Evolutionary conservation across 2,113 vertebrate genomes (phyloP).

Genomic region (Corynorhinus townsendii): DNA sequence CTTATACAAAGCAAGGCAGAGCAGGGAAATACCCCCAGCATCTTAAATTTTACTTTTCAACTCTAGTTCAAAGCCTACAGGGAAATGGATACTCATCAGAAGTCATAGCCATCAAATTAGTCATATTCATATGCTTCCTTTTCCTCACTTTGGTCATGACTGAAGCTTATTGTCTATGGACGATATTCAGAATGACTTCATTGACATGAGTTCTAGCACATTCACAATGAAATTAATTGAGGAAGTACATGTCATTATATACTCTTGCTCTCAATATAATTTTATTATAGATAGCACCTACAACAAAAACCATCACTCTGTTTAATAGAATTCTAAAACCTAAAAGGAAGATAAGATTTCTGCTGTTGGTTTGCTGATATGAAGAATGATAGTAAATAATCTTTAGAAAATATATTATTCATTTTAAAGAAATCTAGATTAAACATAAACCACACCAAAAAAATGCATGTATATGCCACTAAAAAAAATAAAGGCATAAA

Average conservation of each 20-base stretch:
- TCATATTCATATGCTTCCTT: neutral
- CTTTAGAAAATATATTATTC: neutral
- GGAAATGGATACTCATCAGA: neutral
- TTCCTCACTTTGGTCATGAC: neutral
- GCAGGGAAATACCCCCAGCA: neutral
- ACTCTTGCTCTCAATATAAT: neutral
- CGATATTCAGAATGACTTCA: neutral
- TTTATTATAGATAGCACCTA: neutral
- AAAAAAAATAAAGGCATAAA: neutral
- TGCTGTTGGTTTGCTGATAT: neutral
- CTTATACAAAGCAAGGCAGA: neutral
- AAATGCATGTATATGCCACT: neutral
- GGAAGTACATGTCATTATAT: neutral
- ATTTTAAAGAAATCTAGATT: constrained; percentile 20
- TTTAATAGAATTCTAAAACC: constrained; percentile 27
- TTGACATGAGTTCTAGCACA: neutral
- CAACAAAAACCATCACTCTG: neutral
- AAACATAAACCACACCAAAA: neutral
- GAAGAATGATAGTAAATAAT: neutral
- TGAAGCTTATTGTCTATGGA: neutral
- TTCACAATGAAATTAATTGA: constrained; percentile 27
- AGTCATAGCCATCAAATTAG: neutral
- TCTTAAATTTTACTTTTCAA: neutral
- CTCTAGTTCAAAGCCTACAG: neutral
- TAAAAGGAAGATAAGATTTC: neutral